A percentile compares a stretch with the other conserved stretches of the same genome.
phyloP scores from a whole-genome alignment of 2,888 invertebrate species.

The Pegoplata infirma region DNA sequence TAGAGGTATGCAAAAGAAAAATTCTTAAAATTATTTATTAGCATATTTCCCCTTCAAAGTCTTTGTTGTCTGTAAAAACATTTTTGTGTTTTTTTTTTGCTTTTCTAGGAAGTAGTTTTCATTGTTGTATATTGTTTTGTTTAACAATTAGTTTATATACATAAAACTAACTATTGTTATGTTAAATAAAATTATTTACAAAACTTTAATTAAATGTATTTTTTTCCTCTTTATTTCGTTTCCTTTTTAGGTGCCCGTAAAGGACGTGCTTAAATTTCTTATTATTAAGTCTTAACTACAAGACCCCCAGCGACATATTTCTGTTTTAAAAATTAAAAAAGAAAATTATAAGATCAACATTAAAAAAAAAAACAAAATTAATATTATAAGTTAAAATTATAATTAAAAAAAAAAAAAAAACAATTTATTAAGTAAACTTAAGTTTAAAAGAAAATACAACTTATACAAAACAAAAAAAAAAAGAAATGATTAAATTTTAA shows the following conservation, averaged over 20 bases:
- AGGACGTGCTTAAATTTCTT: conserved; percentile 74
- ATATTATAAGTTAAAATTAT: conserved; percentile 55
- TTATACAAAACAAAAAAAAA: conserved; percentile 41
- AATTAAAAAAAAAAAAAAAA: conserved; percentile 21
- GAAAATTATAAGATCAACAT: conserved; percentile 48
- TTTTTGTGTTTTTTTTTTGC: no score
- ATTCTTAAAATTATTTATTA: no score
- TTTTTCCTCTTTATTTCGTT: conserved; percentile 25
- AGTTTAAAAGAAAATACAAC: conserved; percentile 39
- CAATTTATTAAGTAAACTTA: conserved; percentile 53
- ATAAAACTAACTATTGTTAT: not conserved
- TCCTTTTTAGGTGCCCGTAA: conserved; percentile 74
- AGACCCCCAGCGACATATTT: conserved; percentile 70
- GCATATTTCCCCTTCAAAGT: no score
- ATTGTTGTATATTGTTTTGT: not conserved
- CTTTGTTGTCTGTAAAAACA: not conserved
- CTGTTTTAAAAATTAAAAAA: conserved; percentile 57
- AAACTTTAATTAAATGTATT: not conserved
- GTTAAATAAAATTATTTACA: not conserved
- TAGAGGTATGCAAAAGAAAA: no score
- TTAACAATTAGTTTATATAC: not conserved
- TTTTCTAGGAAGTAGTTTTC: not conserved
- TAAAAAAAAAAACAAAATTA: conserved; percentile 43
- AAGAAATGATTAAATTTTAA: conserved; percentile 36
- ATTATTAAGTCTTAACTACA: conserved; percentile 67